Base-by-base conservation (phyloP, 2,797 vertebrate genomes). In the Lateolabrax maculatus region DNA sequence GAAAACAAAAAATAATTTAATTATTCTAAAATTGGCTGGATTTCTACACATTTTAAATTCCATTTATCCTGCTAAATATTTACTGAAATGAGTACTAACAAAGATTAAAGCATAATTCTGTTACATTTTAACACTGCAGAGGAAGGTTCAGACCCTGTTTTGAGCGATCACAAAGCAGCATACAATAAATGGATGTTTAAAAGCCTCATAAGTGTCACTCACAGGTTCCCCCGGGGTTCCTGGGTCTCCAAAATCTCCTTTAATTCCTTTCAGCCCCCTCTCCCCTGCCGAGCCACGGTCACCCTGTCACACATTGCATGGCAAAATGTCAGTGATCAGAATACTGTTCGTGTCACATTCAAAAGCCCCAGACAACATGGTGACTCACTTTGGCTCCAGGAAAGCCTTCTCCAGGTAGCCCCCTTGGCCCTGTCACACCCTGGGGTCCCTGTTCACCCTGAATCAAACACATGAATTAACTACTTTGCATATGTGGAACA, bases 371-470 rank as follows among this genome's bases (percentile, higher is more conserved):
- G 2, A 43, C 15, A 46, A 36, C 29, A 46, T 1, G 2, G 15
- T 19, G 36, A 80, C 93, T 85, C 81, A 98, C 97, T 95, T 98
- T 98, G 62, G 95, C 84, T 85, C 97, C 97, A 48, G 95, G 90
- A 68, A 97, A 92, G 39, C 97, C 97, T 77, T 98, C 97, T 71
- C 97, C 97, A 48, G 96, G 87, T 15, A 89, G 72, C 0, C 97
- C 97, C 77, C 97, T 94, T 10, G 96, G 96, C 65, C 97, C 97
- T 2, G 92, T 88, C 81, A 97, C 92, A 13, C 97, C 97, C 90
- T 96, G 97, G 80, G 91, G 29, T 65, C 97, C 97, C 79, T 95
- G 96, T 75, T 97, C 97, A 6, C 97, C 97, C 97, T 98, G 81
- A 83, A 73, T 44, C 43, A 69, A 75, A 76, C 49, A 61, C 23